Base-by-base conservation (phyloP, 1,140 invertebrate genomes). In the Diabrotica virgifera region DNA sequence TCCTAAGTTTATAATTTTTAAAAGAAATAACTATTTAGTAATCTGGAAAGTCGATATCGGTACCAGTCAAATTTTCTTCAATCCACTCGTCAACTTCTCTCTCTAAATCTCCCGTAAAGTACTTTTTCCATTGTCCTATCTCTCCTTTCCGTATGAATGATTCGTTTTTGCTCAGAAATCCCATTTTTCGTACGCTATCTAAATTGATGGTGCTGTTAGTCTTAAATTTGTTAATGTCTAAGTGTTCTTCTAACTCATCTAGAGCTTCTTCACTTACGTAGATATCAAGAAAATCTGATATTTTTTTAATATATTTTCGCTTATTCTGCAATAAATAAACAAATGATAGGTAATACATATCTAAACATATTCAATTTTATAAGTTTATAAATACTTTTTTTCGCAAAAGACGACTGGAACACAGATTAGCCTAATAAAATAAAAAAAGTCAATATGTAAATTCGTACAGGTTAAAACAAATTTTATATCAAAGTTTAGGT, bases 181-280 rank as follows among this genome's bases (percentile, higher is more conserved):
- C 72, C 14, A 72, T 12, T 9, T 60, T 50, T 56, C 65, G 55
- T 12, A 68, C 38, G 12, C 55, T 14, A 40, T 68, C 67, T 11
- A 57, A 65, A 52, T 72, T 74, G 12, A 74, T 71, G 4, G 72
- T 72, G 35, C 64, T 68, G 79, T 93, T 93, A 5, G 85, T 82
- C 61, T 87, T 88, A 76, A 93, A 93, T 70, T 85, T 89, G 14
- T 87, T 81, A 69, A 94, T 90, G 70, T 85, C 83, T 12, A 91
- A 82, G 72, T 92, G 86, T 24, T 87, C 77, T 7, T 80, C 78
- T 4, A 92, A 78, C 50, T 79, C 78, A 2, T 74, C 64, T 1
- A 90, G 70, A 71, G 89, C 72, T n/a, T 83, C 80, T 0, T 82
- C 74, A 1, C 76, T 81, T 6, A 85, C 82, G 0, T 75, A 67